These are phyloP conservation scores for Lucilia sericata DNA, from an alignment of 1,140 invertebrate genomes.

Conservation along the genomic window DNA sequence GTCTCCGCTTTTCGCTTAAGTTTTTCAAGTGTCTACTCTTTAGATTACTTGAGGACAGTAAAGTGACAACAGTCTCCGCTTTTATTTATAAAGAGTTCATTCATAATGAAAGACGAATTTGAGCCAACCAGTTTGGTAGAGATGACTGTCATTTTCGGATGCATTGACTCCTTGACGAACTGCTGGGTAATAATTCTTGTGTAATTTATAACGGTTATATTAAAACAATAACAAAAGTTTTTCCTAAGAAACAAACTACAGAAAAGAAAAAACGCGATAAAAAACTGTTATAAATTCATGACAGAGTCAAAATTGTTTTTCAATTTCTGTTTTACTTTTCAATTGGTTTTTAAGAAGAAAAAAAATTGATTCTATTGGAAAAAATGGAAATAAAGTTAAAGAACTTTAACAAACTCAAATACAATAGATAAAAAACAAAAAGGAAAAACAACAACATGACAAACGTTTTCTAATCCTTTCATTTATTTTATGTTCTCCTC, in stretches of 20 bases:
- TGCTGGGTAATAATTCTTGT: not conserved
- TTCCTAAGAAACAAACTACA: not conserved
- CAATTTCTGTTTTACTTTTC: not conserved
- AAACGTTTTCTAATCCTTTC: conserved; percentile 27
- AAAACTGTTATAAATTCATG: not conserved
- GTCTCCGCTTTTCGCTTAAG: no score
- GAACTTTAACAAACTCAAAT: not conserved
- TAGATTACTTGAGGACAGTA: no score
- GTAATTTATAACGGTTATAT: not conserved
- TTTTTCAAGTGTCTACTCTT: no score
- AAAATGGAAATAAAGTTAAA: not conserved
- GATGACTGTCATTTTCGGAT: not conserved
- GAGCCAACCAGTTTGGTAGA: no score
- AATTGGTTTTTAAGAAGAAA: not conserved
- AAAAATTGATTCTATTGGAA: not conserved
- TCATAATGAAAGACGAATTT: no score
- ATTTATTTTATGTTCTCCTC: not conserved
- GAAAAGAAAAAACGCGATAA: not conserved
- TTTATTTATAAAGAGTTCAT: no score
- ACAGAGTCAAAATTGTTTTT: not conserved
- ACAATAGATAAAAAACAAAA: not conserved
- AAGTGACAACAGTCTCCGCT: no score
- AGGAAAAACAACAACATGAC: conserved; percentile 15
- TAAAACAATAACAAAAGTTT: not conserved
- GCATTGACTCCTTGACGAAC: no score